phyloP scores from a whole-genome alignment of 1,140 invertebrate species.

The Arion vulgaris region DNA sequence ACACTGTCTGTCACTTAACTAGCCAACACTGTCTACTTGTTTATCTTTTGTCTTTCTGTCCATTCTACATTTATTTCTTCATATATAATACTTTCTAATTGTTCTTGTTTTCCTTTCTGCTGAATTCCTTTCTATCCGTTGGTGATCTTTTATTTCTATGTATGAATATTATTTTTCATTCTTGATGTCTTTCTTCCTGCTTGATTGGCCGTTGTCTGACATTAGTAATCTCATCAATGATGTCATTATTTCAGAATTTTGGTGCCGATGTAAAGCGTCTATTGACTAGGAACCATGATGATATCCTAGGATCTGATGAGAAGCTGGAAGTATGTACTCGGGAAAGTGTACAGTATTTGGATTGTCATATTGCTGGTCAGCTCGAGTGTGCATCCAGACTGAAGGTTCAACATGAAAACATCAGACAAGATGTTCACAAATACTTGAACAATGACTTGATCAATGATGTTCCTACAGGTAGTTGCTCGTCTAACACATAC shows the following conservation, averaged over 20 bases:
- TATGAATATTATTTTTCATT: too few species aligned
- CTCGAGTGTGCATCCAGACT: conserved; percentile 69
- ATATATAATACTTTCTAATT: too few species aligned
- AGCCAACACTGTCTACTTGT: too few species aligned
- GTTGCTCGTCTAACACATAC: too few species aligned
- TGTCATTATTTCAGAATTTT: neutral
- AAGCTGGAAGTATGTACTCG: neutral
- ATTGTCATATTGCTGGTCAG: conserved; percentile 54
- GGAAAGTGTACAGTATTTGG: neutral
- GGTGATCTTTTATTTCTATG: neutral
- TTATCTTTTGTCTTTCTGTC: too few species aligned
- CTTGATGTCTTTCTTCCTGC: too few species aligned
- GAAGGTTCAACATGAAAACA: conserved; percentile 74
- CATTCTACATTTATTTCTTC: too few species aligned
- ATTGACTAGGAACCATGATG: neutral
- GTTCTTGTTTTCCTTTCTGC: too few species aligned
- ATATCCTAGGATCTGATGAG: neutral
- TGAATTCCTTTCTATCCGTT: too few species aligned
- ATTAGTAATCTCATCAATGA: too few species aligned
- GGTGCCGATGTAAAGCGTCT: neutral
- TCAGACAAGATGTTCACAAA: conserved; percentile 72
- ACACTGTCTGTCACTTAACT: too few species aligned
- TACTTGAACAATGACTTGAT: conserved; percentile 76
- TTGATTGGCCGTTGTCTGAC: too few species aligned
- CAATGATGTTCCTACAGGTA: conserved; percentile 76